Conservation (phyloP, 2,113 vertebrate species). For the Gasterosteus nipponicus region DNA sequence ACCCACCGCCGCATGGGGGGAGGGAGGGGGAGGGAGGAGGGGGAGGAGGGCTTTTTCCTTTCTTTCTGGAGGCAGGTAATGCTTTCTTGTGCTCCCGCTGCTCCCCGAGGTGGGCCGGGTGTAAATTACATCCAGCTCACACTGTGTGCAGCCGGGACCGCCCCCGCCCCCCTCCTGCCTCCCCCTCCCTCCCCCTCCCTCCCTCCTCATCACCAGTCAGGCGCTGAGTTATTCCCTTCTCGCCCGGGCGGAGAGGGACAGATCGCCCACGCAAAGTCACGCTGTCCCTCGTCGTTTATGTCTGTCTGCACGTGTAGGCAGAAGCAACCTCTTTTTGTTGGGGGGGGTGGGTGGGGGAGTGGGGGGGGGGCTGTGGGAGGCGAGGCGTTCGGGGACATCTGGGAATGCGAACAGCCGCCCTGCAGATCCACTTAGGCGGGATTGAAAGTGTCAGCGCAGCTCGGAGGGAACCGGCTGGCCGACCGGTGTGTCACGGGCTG, state of each 20-base stretch:
- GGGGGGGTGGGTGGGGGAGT: not conserved
- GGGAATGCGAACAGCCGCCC: constrained; percentile 39
- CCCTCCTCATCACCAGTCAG: constrained; percentile 49
- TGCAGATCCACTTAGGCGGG: constrained; percentile 66
- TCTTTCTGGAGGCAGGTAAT: constrained; percentile 72
- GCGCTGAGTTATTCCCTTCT: constrained; percentile 51
- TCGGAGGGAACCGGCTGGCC: constrained; percentile 56
- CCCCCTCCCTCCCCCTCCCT: constrained; percentile 39
- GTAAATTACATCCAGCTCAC: constrained; percentile 81
- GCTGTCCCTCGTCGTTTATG: constrained; percentile 17
- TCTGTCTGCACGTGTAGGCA: not conserved
- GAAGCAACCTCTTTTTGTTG: constrained; percentile 20
- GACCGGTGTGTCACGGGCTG: constrained; percentile 63
- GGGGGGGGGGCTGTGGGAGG: not conserved
- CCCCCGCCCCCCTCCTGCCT: too few species aligned
- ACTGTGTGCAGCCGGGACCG: constrained; percentile 52
- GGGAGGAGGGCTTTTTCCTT: too few species aligned
- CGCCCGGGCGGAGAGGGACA: constrained; percentile 27
- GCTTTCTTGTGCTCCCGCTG: constrained; percentile 59
- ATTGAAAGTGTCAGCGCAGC: constrained; percentile 67
- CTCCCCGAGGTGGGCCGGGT: constrained; percentile 72
- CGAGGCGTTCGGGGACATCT: constrained; percentile 13
- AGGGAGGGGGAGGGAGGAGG: too few species aligned
- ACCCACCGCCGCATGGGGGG: constrained; percentile 58
- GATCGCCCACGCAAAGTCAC: not conserved